Base-by-base conservation (phyloP, 2,113 vertebrate species). In the Ariopsis seemanni region DNA sequence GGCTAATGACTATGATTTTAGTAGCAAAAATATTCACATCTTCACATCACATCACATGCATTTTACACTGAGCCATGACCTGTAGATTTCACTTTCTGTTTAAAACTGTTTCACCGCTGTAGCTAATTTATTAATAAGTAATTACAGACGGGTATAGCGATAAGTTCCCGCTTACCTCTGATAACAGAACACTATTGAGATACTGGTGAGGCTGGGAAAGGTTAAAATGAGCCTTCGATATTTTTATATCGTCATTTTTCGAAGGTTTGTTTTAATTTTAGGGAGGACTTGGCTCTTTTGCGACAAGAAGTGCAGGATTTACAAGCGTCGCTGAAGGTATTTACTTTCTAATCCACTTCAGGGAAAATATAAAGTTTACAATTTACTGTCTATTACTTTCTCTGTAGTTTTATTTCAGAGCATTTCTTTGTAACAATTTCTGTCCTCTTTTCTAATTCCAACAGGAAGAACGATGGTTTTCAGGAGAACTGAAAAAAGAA, bases 401-500 rank as follows among this genome's bases (percentile, higher is more conserved):
- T 72, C 63, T 25, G 2, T 80, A 18, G 17, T 0, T 65, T 62
- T 65, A 55, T 63, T 22, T 78, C 18, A 78, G 53, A 15, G 12
- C 17, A 20, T 87, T 53, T 60, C 14, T 63, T 48, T 82, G 57
- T 10, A 53, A 52, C 27, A 7, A 42, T 42, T 4, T 7, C 34
- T 20, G 75, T 20, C 48, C n/a, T 75, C 17, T 69, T 58, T 17
- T 71, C 53, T 86, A 1, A 88, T 4, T 84, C 12, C 86, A 25
- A 85, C 89, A 99, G 98, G 98, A 99, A 94, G 98, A 99, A 94
- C 95, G 96, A 88, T 99, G 98, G 98, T 99, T 98, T 92, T 97
- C 98, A 90, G 97, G 97, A 92, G 98, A 99, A 93, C 94, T 99
- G 92, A 99, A 99, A 94, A 99, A 99, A 91, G 98, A 99, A 94